Base-by-base conservation (phyloP, 2,888 invertebrate species). In the Orthosia gothica region DNA sequence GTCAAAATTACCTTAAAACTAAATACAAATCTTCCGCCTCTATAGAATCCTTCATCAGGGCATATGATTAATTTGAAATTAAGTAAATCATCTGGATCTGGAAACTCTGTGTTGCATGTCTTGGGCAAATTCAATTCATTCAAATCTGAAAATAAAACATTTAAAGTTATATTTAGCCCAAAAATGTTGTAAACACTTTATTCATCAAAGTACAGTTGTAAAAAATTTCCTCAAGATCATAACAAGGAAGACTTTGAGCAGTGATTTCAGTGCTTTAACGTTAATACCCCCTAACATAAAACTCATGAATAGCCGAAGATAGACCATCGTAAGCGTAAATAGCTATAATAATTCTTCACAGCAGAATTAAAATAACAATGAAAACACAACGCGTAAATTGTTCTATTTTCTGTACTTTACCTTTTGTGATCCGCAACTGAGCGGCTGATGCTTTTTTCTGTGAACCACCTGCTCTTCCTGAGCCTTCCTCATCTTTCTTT, bases 41-140 rank as follows among this genome's bases (percentile, higher is more conserved):
- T 98, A 94, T 99, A 99, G 95, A 99, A 99, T 70, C 99, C 99
- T 97, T 99, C 99, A 97, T 99, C 99, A 77, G 99, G 99, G 91
- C 98, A 98, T 93, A 99, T 99, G 84, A 99, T 98, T 92, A 99
- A 97, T 97, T 99, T 99, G 95, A 99, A 99, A 96, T 98, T 98
- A 89, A 99, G 97, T 93, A 99, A 97, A 96, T 99, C 99, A 97
- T 99, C 99, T 83, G 98, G 98, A 95, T 99, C 99, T 81, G 99
- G 99, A 94, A 99, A 99, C 92, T 99, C 99, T 93, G 99, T 99
- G 91, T 97, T 98, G 96, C 99, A 99, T 82, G 99, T 99, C 97
- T 99, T 99, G 85, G 99, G 99, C 93, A 99, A 97, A 97, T 99
- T 99, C 90, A 99, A 97, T 97, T 99, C 99, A 96, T 99, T 99